Base-by-base conservation (phyloP, 1,140 invertebrate genomes). In the Steinernema feltiae region DNA sequence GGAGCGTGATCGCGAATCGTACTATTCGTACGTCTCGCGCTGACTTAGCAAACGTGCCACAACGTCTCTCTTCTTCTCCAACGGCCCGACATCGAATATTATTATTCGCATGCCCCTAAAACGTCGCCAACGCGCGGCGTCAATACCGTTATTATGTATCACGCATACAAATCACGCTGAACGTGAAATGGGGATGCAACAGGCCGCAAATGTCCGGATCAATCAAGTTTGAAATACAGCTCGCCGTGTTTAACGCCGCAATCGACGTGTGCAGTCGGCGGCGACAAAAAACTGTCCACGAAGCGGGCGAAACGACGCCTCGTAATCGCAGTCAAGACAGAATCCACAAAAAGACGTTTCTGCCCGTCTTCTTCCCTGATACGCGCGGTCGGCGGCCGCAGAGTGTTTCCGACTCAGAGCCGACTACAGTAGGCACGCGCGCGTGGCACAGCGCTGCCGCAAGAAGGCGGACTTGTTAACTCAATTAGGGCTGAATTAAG, bases 151-250 rank as follows among this genome's bases (percentile, higher is more conserved):
- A 63, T 63, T 63, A 63, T 63, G 53, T 12, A 63, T 63, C 53
- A 63, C 53, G 24, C 53, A 63, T 63, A 17, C 53, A 63, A 63
- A 63, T 27, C 12, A 27, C 12, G 53, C 53, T 27, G 2, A 27
- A 63, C 53, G 53, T 63, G 53, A 63, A 27, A 63, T 27, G 53
- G 53, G 53, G 7, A 63, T 15, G 53, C 12, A 15, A 27, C 53
- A 63, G 35, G 35, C 35, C 35, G 35, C 35, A 41, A 41, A 41
- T 18, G 35, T 41, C 24, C 24, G 53, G 53, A 63, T 63, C 53
- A 63, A 27, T 63, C 53, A 63, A 63, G 53, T 63, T 63, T 63
- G 53, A 63, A 63, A 63, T 63, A 63, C 53, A 63, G 53, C 53
- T 63, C 53, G 53, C 12, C 12, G 53, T 63, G 53, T 63, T 63